Percentiles rank a stretch among this genome's conserved stretches.
Conservation (phyloP, 1,140 invertebrate genomes). For the Probaryconus sp. region DNA sequence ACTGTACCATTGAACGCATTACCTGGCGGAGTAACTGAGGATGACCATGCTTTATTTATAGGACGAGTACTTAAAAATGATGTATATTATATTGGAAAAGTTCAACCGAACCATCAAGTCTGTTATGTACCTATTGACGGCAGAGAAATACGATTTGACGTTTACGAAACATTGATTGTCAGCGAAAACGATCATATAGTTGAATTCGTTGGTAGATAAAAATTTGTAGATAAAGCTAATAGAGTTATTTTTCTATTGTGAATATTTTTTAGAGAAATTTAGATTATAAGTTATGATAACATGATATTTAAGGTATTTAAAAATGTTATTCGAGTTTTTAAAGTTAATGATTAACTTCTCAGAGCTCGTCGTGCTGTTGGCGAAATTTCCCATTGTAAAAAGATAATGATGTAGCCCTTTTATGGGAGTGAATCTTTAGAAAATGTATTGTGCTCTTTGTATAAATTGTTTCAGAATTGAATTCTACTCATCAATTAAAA, state of each 20-base stretch:
- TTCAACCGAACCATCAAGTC: constrained; percentile 68
- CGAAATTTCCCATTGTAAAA: no score
- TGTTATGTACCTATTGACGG: constrained; percentile 67
- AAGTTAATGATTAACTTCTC: no score
- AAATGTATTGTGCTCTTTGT: no score
- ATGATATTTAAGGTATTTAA: no score
- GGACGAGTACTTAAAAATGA: constrained; percentile 67
- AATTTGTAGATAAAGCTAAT: constrained; percentile 16
- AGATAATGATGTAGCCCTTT: no score
- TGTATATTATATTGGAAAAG: constrained; percentile 67
- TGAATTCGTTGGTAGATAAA: constrained; percentile 68
- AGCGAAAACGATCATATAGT: constrained; percentile 45
- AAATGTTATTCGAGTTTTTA: constrained; percentile 2
- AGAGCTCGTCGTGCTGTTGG: no score
- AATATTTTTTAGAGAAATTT: constrained; percentile 11
- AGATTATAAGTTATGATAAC: no score
- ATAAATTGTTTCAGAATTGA: no score
- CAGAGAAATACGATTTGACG: constrained; percentile 53
- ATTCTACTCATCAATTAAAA: no score
- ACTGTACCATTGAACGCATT: constrained; percentile 67
- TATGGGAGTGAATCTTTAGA: no score
- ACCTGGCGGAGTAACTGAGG: constrained; percentile 68
- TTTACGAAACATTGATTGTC: constrained; percentile 66
- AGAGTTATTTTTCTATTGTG: constrained; percentile 10
- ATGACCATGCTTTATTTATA: constrained; percentile 67